phyloP scores from a whole-genome alignment of 1,140 invertebrate genomes.

The Cyphomyrmex costatus region DNA sequence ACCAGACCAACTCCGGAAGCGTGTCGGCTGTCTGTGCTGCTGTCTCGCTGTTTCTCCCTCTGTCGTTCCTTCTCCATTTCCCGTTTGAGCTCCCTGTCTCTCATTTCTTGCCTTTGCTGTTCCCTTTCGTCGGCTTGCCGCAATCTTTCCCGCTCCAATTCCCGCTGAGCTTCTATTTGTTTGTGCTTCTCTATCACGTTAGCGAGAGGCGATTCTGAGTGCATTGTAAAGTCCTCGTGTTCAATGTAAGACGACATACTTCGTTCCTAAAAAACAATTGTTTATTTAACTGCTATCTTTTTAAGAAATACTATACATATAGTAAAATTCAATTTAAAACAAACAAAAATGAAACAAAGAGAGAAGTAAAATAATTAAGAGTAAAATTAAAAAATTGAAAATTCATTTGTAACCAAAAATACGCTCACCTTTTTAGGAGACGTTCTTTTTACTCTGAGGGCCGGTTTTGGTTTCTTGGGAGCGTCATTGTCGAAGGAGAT shows the following conservation, averaged over 20 bases:
- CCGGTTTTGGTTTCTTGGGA: constrained; percentile 96
- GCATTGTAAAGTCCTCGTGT: constrained; percentile 79
- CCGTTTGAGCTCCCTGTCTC: constrained; percentile 81
- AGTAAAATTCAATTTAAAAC: neutral
- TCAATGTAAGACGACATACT: constrained; percentile 82
- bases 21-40: constrained; percentile 73
- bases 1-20: constrained; percentile 89
- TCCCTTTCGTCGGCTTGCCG: constrained; percentile 83
- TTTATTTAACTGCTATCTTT: neutral
- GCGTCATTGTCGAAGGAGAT: constrained; percentile 96
- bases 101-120: constrained; percentile 81
- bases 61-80: constrained; percentile 84
- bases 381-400: neutral
- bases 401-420: neutral
- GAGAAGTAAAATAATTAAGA: neutral
- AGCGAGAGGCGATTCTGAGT: constrained; percentile 78
- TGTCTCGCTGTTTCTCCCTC: constrained; percentile 83
- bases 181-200: constrained; percentile 77
- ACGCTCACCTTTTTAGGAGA: constrained; percentile 92
- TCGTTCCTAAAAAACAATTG: constrained; percentile 78
- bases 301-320: neutral
- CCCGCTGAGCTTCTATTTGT: constrained; percentile 80
- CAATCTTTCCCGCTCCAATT: constrained; percentile 84
- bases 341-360: neutral
- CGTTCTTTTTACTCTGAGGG: constrained; percentile 91